Evolutionary conservation across 35 echinoderm and acorn worm species (phyloP).

Genomic region (Strongylocentrotus purpuratus): DNA sequence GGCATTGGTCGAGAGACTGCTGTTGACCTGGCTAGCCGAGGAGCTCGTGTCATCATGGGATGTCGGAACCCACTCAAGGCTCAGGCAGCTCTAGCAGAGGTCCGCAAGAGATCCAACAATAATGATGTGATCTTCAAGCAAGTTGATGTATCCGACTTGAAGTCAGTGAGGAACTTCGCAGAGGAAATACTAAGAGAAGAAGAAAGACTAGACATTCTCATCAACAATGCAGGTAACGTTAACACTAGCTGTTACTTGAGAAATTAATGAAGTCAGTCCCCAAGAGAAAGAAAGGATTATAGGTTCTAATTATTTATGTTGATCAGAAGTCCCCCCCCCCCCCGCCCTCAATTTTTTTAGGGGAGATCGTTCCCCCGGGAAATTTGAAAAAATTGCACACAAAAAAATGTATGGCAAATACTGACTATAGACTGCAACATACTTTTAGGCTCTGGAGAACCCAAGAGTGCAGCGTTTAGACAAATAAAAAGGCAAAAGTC

Average conservation of each 20-base stretch:
- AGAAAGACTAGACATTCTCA: constrained; percentile 60
- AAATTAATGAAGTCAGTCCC: too few species aligned
- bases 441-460: too few species aligned
- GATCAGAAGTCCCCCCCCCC: too few species aligned
- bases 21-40: constrained; percentile 63
- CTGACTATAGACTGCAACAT: too few species aligned
- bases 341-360: too few species aligned
- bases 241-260: neutral
- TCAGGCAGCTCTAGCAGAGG: constrained; percentile 36
- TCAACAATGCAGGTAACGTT: constrained; percentile 77
- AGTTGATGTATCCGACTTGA: constrained; percentile 55
- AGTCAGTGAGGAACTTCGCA: constrained; percentile 70
- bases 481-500: too few species aligned
- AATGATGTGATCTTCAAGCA: constrained; percentile 49
- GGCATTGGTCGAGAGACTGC: constrained; percentile 70
- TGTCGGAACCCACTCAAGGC: constrained; percentile 67
- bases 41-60: constrained; percentile 75
- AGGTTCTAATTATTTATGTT: too few species aligned
- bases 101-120: constrained; percentile 40
- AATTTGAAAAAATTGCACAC: too few species aligned
- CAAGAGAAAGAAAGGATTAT: too few species aligned
- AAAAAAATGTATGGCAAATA: too few species aligned
- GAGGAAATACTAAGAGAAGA: constrained; percentile 65
- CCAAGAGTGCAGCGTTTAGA: too few species aligned
- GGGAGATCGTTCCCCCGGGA: too few species aligned